These are phyloP conservation scores for Hafferia zeledoni DNA, from an alignment of 2,797 vertebrate species.

Conservation along the genomic window DNA sequence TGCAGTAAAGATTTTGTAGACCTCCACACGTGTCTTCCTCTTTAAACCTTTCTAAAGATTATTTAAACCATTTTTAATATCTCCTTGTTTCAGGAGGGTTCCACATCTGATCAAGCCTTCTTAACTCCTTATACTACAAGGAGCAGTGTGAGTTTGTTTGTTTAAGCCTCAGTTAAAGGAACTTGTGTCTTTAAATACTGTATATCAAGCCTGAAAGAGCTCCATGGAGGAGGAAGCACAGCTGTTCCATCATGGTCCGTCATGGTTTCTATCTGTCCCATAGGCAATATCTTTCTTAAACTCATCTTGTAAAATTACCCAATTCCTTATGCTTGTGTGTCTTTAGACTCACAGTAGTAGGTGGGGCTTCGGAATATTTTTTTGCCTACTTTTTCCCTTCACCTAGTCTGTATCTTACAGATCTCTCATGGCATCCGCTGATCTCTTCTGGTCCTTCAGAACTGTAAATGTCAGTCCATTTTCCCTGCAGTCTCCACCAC, in stretches of 20 bases:
- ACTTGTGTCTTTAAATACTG: slow-evolving; percentile 50
- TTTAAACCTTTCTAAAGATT: slow-evolving; percentile 26
- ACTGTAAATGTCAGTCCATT: background rate
- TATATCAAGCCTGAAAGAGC: slow-evolving; percentile 6
- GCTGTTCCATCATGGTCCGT: slow-evolving; percentile 50
- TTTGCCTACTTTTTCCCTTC: background rate
- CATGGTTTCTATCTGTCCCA: slow-evolving; percentile 28
- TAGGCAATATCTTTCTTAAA: slow-evolving; percentile 57
- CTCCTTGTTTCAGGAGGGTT: slow-evolving; percentile 19
- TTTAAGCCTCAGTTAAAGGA: slow-evolving; percentile 57
- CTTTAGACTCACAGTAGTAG: background rate
- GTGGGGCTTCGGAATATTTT: background rate
- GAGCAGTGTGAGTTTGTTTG: slow-evolving; percentile 29
- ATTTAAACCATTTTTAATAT: slow-evolving; percentile 23
- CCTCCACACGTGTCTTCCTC: background rate
- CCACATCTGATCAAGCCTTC: slow-evolving; percentile 19
- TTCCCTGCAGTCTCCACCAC: background rate
- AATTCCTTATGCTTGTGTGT: slow-evolving; percentile 51
- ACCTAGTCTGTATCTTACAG: background rate
- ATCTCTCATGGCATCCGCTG: background rate
- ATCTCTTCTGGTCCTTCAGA: background rate
- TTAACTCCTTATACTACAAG: slow-evolving; percentile 11
- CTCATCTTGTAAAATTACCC: slow-evolving; percentile 49
- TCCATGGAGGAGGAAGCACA: slow-evolving; percentile 29
- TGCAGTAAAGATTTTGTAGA: background rate